Conservation (phyloP, 1,140 invertebrate genomes). For the Acromyrmex charruanus region DNA sequence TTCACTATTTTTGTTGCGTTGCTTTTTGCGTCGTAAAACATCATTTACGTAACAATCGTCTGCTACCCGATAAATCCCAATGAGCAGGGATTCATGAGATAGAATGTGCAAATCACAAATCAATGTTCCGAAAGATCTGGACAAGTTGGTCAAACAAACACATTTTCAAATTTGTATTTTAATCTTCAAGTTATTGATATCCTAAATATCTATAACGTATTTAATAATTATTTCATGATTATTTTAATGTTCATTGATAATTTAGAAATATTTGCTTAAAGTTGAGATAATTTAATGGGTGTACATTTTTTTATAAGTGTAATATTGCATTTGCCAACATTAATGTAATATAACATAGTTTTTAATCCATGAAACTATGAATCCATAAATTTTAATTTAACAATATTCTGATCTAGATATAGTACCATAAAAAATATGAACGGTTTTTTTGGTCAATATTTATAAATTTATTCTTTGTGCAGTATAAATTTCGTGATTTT, state of each 20-base stretch:
- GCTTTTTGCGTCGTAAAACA: conserved; percentile 29
- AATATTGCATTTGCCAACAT: neutral
- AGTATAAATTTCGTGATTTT: neutral
- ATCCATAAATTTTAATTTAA: neutral
- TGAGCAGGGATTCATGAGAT: neutral
- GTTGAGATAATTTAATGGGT: neutral
- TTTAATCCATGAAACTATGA: neutral
- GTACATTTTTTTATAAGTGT: neutral
- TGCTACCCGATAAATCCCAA: neutral
- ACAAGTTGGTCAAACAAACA: neutral
- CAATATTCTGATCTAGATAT: neutral
- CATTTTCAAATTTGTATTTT: conserved; percentile 1
- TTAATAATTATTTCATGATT: neutral
- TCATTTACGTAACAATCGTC: conserved; percentile 38
- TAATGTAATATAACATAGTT: neutral
- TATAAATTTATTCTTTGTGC: neutral
- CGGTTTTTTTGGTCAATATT: neutral
- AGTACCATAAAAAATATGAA: neutral
- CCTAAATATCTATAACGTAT: neutral
- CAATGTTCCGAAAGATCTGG: neutral
- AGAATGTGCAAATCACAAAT: neutral
- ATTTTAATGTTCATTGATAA: neutral
- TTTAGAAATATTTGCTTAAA: neutral
- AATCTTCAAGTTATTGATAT: neutral
- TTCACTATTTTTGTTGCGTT: neutral